Evolutionary conservation across 1,140 invertebrate genomes (phyloP), one percentile per base, ranked within the genome.

Genomic region (Dolichoris vasculosae): DNA sequence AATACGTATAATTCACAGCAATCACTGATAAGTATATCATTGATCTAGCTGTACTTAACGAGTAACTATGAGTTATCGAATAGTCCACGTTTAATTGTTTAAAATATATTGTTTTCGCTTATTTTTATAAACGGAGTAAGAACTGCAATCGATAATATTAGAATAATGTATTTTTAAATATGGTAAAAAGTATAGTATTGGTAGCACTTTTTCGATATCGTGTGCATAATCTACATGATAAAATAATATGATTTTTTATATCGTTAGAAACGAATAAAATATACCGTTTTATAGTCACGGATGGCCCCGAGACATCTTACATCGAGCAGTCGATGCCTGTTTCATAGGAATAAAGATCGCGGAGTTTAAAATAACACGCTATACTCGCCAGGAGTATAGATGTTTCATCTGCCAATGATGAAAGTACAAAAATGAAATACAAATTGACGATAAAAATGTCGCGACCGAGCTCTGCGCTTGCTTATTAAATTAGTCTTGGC

Each of bases 401-500:
- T 7, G 23, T 26, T 46, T 46, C 43, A 30, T 46, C n/a, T 43
- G 6, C 75, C 46, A 35, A 77, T 77, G 48, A 51, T 55, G 48
- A 77, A 35, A 32, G 30, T 35, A 35, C 3, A 59, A 1, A 43
- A 46, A 38, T 6, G 86, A 81, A 73, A 67, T 23, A 32, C 48
- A 51, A 40, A 59, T 59, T 8, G 55, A 55, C 71, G 59, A 86
- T 48, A 78, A 78, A 59, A 75, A 71, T 71, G 48, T 55, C 38
- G 67, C 69, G 69, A 64, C 13, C 30, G 15, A 8, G 20, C 2
- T 7, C 30, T 17, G 43, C 26, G 71, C 40, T 79, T 2, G 55
- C 55, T 59, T 59, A 59, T 67, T 67, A 67, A 30, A 32, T 67
- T 84, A 8, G 75, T 23, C 40, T 69, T 63, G 83, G 40, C 77